A percentile compares a stretch with the other conserved stretches of the same genome.
These are phyloP conservation scores for Setipinna tenuifilis DNA, from an alignment of 2,797 vertebrate species.

Conservation along the genomic window DNA sequence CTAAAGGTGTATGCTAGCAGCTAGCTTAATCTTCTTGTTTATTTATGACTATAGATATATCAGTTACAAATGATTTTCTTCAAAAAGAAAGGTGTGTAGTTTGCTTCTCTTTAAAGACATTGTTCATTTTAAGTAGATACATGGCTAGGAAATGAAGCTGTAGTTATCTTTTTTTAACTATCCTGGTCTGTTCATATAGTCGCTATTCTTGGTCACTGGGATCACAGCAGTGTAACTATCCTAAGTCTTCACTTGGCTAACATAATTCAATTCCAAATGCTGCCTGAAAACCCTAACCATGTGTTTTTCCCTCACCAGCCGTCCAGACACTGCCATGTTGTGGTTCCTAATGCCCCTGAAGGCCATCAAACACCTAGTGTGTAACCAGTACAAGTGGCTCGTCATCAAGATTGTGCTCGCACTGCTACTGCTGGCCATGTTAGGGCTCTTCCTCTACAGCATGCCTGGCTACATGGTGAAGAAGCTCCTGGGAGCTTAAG, in stretches of 20 bases:
- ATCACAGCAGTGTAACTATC: background rate
- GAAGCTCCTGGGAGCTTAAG: slow-evolving; percentile 89
- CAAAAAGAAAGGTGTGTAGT: too few species aligned
- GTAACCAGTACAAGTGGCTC: slow-evolving; percentile 91
- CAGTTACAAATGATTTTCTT: too few species aligned
- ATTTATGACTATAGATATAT: too few species aligned
- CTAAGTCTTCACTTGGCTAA: background rate
- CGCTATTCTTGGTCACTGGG: background rate
- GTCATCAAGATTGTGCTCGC: slow-evolving; percentile 88
- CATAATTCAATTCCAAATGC: background rate
- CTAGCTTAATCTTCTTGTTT: too few species aligned
- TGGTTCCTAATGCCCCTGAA: slow-evolving; percentile 94
- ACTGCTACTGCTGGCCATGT: slow-evolving; percentile 82
- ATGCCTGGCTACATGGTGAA: slow-evolving; percentile 94
- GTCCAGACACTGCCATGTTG: slow-evolving; percentile 89
- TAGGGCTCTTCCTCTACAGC: slow-evolving; percentile 90
- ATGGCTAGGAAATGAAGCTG: too few species aligned
- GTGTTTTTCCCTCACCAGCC: slow-evolving; percentile 68
- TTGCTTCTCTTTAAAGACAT: too few species aligned
- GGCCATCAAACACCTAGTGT: slow-evolving; percentile 89
- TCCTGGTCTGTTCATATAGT: background rate
- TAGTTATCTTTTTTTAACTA: background rate
- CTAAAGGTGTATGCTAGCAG: too few species aligned
- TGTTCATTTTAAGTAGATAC: too few species aligned
- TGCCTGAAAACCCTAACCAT: background rate